Evolutionary conservation across 2,888 invertebrate genomes (phyloP).

Genomic region (Tetragonisca angustula): DNA sequence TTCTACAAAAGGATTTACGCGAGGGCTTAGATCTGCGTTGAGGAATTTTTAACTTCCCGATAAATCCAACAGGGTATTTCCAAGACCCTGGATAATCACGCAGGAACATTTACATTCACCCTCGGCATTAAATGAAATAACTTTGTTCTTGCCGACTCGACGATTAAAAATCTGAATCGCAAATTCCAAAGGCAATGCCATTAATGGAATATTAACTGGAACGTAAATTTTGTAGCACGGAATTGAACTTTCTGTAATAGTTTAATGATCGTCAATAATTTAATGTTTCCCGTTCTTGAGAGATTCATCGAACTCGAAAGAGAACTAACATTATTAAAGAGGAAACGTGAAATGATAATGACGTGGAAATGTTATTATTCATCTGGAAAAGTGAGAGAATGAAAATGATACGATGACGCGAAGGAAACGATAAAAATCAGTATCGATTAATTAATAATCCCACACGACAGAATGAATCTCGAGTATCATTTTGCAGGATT

Average conservation of each 20-base stretch:
- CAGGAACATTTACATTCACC: neutral
- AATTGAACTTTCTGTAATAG: neutral
- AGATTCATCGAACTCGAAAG: neutral
- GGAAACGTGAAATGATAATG: neutral
- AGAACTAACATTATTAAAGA: neutral
- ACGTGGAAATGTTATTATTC: neutral
- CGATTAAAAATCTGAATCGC: neutral
- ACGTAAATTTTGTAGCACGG: neutral
- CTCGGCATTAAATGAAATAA: neutral
- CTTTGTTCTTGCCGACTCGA: neutral
- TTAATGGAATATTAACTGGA: neutral
- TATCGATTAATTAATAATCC: neutral
- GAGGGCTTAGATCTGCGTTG: neutral
- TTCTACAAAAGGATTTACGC: neutral
- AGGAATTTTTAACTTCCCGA: neutral
- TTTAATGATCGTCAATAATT: neutral
- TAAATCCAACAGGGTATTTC: neutral
- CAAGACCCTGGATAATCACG: neutral
- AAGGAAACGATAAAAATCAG: too few relatives aligned
- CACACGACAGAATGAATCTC: too few relatives aligned
- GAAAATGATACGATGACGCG: neutral
- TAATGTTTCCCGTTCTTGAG: neutral
- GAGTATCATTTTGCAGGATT: too few relatives aligned
- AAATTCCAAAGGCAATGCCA: too few relatives aligned
- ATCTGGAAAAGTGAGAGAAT: fast-evolving